Evolutionary conservation across 2,113 vertebrate genomes (phyloP).

Genomic region (Erythrocebus patas): DNA sequence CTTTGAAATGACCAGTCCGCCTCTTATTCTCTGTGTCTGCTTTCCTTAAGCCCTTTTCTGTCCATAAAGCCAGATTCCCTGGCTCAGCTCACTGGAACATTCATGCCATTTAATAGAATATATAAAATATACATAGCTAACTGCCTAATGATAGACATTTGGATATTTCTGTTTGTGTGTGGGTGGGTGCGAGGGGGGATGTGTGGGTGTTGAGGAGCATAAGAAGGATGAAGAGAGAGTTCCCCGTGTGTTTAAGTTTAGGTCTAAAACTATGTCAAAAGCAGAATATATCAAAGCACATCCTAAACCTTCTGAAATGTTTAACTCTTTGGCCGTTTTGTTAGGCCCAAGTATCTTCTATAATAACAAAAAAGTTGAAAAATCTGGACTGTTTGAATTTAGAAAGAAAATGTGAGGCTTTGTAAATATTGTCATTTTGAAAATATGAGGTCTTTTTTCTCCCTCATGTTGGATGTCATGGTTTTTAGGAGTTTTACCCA

Average conservation of each 20-base stretch:
- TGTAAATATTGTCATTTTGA: not conserved
- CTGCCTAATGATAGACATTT: not conserved
- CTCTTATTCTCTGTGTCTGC: not conserved
- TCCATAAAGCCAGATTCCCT: not conserved
- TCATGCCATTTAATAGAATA: not conserved
- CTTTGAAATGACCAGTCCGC: not conserved
- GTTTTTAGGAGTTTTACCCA: not conserved
- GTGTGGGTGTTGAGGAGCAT: not conserved
- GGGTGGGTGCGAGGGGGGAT: too few relatives aligned
- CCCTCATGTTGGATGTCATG: rapidly evolving
- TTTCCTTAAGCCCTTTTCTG: not conserved
- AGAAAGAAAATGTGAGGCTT: not conserved
- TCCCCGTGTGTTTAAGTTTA: not conserved
- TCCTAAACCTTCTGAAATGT: not conserved
- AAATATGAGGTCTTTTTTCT: not conserved
- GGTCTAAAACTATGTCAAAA: not conserved
- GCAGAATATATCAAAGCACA: not conserved
- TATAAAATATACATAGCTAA: not conserved
- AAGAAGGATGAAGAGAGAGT: not conserved
- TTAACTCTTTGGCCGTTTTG: not conserved
- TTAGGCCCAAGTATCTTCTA: not conserved
- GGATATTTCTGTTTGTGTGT: not conserved
- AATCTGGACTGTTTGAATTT: not conserved
- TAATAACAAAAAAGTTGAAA: not conserved
- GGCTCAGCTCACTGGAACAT: not conserved